Evolutionary conservation across 2,797 vertebrate genomes (phyloP).

Genomic region (Semaprochilodus insignis): DNA sequence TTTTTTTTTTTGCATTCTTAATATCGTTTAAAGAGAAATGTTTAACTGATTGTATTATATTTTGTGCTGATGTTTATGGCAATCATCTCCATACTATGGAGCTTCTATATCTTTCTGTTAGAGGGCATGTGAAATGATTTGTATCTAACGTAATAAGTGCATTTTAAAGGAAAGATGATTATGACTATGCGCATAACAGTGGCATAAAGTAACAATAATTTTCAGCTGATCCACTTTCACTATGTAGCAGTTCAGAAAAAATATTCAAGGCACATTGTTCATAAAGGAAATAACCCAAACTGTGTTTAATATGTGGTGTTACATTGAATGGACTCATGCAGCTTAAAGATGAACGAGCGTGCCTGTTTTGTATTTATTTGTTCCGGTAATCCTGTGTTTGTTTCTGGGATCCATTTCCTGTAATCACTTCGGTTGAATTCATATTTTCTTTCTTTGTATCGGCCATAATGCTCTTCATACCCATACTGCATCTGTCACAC

Average conservation of each 20-base stretch:
- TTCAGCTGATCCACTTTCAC: conserved; percentile 65
- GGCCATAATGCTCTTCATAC: neutral
- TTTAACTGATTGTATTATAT: conserved; percentile 26
- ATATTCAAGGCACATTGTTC: conserved; percentile 49
- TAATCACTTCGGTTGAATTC: neutral
- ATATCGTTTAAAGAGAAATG: conserved; percentile 35
- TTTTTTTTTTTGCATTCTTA: conserved; percentile 59
- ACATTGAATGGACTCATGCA: conserved; percentile 28
- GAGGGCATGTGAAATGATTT: conserved; percentile 39
- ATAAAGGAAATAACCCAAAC: conserved; percentile 59
- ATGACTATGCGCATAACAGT: conserved; percentile 37
- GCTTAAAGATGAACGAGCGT: conserved; percentile 12
- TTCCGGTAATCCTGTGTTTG: neutral
- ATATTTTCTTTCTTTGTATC: neutral
- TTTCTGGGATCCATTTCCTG: conserved; percentile 4
- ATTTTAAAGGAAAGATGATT: conserved; percentile 28
- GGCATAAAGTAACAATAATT: conserved; percentile 46
- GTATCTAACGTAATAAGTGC: conserved; percentile 9
- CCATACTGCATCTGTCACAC: neutral
- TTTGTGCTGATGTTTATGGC: conserved; percentile 34
- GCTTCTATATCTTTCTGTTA: conserved; percentile 38
- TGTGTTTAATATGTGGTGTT: conserved; percentile 42
- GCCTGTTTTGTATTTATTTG: conserved; percentile 41
- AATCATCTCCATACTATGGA: conserved; percentile 24
- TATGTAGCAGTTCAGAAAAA: conserved; percentile 78